Conservation (phyloP, 2,888 invertebrate genomes). For the Matsumyia berberina region DNA sequence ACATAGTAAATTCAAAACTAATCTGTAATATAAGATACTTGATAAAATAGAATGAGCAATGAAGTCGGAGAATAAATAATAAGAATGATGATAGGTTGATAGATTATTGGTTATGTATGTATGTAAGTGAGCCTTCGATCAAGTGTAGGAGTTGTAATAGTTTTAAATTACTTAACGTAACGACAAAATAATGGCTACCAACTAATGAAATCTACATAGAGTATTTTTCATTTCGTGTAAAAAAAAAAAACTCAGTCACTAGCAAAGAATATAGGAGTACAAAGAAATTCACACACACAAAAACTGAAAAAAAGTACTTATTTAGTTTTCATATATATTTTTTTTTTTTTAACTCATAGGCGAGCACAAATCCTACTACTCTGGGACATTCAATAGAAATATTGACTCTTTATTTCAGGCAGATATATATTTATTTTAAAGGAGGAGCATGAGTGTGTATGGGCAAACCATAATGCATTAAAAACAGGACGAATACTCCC, state of each 20-base stretch:
- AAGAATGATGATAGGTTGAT: constrained; percentile 39
- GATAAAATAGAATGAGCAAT: constrained; percentile 17
- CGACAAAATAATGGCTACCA: constrained; percentile 58
- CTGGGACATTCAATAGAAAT: constrained; percentile 68
- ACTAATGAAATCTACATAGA: constrained; percentile 61
- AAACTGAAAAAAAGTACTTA: constrained; percentile 27
- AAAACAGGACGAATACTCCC: constrained; percentile 40
- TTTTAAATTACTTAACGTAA: constrained; percentile 52
- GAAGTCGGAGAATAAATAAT: constrained; percentile 18
- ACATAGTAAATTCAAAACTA: constrained; percentile 15
- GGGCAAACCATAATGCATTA: constrained; percentile 63
- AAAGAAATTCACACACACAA: constrained; percentile 69
- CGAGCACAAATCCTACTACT: constrained; percentile 73
- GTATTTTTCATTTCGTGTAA: constrained; percentile 4
- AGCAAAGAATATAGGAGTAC: constrained; percentile 61
- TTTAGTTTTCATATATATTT: constrained; percentile 7
- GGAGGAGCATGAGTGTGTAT: constrained; percentile 70
- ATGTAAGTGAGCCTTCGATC: constrained; percentile 56
- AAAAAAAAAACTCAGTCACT: constrained; percentile 61
- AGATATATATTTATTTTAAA: constrained; percentile 58
- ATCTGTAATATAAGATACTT: constrained; percentile 8
- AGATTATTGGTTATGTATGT: too few relatives aligned
- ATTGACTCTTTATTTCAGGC: constrained; percentile 63
- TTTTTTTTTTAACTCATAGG: constrained; percentile 39
- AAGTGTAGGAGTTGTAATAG: constrained; percentile 51